Evolutionary conservation across 2,888 invertebrate species (phyloP), one percentile per base, ranked within the genome.

Genomic region (Abscondita cerata): DNA sequence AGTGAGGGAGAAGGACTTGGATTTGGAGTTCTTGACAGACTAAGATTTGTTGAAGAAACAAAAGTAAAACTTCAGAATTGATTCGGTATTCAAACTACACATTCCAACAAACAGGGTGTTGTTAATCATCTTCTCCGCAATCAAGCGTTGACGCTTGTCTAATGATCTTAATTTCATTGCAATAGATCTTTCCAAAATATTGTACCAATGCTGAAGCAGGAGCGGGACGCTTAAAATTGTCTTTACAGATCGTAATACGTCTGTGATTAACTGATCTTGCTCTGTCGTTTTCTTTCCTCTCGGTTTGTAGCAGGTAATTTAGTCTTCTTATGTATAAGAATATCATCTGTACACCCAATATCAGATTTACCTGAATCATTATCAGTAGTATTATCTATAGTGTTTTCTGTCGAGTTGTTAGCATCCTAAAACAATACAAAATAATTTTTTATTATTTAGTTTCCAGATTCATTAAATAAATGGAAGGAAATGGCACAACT

Each of bases 111-210:
- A 44, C 18, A 44, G 11, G 11, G 15, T 18, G 15, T 4, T 9
- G 15, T n/a, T 44, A 11, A 44, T 44, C 15, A 44, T n/a, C 15
- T 44, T 44, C 44, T 44, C 13, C 2, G 44, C 44, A 13, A 44
- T 16, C 9, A 44, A 9, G n/a, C 44, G 44, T 15, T 61, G 60
- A 9, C 51, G 9, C 50, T 47, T 52, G 15, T 16, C 19, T 12
- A 58, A 16, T 15, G 9, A 33, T 18, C 50, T 47, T 18, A 65
- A 44, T 57, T 61, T 62, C 11, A 61, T 56, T 9, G 60, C 60
- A 20, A 61, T 40, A 9, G 15, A 47, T 61, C 52, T 61, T n/a
- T 36, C 58, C 11, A 54, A 12, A 12, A 58, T n/a, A 41, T 65
- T 59, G 36, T 38, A 62, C n/a, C 59, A 41, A 48, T 63, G 13